Percentiles rank a stretch among this genome's conserved stretches.
Conservation (phyloP, 2,888 invertebrate species). For the Cryptocephalus primarius region DNA sequence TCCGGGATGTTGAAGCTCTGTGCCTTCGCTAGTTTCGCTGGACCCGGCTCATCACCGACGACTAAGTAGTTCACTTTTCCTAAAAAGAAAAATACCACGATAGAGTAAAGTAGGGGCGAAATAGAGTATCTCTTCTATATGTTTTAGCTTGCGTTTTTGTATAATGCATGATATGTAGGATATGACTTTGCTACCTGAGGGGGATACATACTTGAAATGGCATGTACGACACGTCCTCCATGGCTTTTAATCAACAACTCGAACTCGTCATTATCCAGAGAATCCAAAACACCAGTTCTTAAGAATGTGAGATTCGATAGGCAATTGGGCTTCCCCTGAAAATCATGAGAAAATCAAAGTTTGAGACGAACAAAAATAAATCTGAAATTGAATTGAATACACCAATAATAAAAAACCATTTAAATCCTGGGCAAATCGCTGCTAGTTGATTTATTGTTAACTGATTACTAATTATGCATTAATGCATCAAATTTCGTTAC, state of each 20-base stretch:
- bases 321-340: slow-evolving; percentile 60
- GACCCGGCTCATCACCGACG: slow-evolving; percentile 78
- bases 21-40: slow-evolving; percentile 71
- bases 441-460: no score
- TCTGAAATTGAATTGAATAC: no score
- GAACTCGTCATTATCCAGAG: slow-evolving; percentile 74
- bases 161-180: no score
- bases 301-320: slow-evolving; percentile 60
- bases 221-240: slow-evolving; percentile 66
- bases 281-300: slow-evolving; percentile 80
- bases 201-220: slow-evolving; percentile 52
- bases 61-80: slow-evolving; percentile 62
- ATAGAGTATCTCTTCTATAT: no score
- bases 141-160: no score
- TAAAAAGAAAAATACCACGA: slow-evolving; percentile 14
- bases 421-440: no score
- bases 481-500: no score
- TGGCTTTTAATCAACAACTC: slow-evolving; percentile 61
- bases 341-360: no score
- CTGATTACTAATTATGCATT: no score
- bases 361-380: background rate
- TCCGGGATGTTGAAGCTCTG: slow-evolving; percentile 57
- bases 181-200: no score
- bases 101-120: no score
- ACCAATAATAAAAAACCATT: background rate